Conservation (phyloP, 2,113 vertebrate species). For the Trachemys scripta region DNA sequence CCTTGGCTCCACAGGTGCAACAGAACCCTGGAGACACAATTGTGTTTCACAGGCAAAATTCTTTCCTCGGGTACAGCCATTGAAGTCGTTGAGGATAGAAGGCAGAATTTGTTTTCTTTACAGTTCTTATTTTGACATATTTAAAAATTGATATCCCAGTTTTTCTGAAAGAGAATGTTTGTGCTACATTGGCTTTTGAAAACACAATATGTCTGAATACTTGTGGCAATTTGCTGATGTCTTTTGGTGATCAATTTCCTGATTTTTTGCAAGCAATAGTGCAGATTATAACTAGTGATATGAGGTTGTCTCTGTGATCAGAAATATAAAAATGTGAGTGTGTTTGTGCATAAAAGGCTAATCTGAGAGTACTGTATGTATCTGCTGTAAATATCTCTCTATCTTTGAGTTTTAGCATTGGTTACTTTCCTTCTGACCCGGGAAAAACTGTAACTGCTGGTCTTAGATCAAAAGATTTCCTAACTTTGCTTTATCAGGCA, state of each 20-base stretch:
- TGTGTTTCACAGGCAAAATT: background rate
- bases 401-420: background rate
- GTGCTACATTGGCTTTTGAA: background rate
- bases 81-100: background rate
- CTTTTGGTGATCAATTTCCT: background rate
- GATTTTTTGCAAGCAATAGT: background rate
- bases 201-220: background rate
- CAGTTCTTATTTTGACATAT: background rate
- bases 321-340: background rate
- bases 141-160: background rate
- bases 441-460: background rate
- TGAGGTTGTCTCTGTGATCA: background rate
- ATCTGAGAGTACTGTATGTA: background rate
- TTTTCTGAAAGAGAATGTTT: background rate
- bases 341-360: background rate
- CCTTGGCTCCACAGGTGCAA: background rate
- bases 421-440: background rate
- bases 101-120: background rate
- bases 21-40: background rate
- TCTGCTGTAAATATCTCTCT: background rate
- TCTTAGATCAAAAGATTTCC: background rate
- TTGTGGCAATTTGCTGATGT: background rate
- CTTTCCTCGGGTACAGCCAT: background rate
- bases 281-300: background rate
- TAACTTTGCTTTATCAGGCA: slow-evolving; percentile 7